Evolutionary conservation across 1,140 invertebrate species (phyloP), one percentile per base, ranked within the genome.

Genomic region (Colletes latitarsis): DNA sequence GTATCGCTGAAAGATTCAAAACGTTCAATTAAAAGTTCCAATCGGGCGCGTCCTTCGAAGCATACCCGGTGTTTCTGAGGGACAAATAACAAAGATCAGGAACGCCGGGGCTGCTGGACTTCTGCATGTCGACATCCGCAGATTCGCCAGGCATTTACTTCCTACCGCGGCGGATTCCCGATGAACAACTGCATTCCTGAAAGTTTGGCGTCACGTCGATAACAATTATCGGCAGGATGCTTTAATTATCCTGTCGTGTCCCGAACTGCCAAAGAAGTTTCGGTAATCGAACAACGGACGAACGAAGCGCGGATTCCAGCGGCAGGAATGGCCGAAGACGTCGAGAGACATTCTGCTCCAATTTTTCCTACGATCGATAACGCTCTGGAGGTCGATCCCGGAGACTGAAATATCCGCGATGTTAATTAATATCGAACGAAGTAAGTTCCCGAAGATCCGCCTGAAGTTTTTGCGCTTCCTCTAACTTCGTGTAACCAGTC

Each of bases 201-300:
- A 85, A 83, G 75, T 86, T 86, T 60, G 41, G 68, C 75, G 60
- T 70, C 60, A 82, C 85, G 87, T 88, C 76, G 82, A 88, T 88
- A 88, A 88, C 72, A 88, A 88, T 88, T 86, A 88, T 88, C 87
- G 88, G 76, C 75, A 74, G 78, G 86, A 88, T 81, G 87, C 82
- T 88, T 88, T 88, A 88, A 88, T 88, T 88, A 88, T 88, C 82
- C 77, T 64, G 64, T 66, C 58, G 74, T 58, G 73, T 73, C 74
- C 60, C 78, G 30, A 67, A 57, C 80, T 69, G 67, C 21, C 52
- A 57, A 63, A 79, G 71, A 88, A 88, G 75, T 88, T 88, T 83
- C 70, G 68, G 68, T 86, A 73, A 86, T 86, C 81, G 81, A 86
- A 86, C 80, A 72, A 78, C 30, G 30, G 2, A 66, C 71, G 57